phyloP scores from a whole-genome alignment of 2,888 invertebrate genomes.

The Drosophila phalerata region DNA sequence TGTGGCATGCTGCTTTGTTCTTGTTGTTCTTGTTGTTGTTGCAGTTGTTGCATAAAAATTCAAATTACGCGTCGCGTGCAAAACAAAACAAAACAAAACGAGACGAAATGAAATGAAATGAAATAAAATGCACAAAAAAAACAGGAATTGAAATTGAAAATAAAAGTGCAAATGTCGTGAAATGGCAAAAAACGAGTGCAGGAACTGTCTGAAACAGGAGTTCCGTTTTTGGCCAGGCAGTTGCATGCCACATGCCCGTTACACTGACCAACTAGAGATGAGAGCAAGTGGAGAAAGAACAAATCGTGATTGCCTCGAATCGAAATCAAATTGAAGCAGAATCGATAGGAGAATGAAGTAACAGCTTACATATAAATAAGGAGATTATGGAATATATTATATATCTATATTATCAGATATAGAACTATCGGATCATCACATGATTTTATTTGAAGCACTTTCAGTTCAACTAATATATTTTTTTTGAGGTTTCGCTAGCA shows the following conservation, averaged over 20 bases:
- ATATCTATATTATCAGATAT: too few relatives aligned
- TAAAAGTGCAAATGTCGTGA: constrained; percentile 76
- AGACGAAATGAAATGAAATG: constrained; percentile 6
- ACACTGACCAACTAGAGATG: constrained; percentile 8
- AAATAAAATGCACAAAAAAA: constrained; percentile 25
- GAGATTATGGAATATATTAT: too few relatives aligned
- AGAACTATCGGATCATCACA: too few relatives aligned
- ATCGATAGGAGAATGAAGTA: too few relatives aligned
- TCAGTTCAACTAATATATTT: too few relatives aligned
- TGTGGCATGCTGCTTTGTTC: constrained; percentile 64
- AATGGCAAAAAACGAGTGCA: constrained; percentile 39
- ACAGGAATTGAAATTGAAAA: constrained; percentile 61
- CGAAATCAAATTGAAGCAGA: too few relatives aligned
- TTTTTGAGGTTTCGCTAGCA: too few relatives aligned
- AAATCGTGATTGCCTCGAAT: too few relatives aligned
- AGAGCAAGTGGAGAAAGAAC: not conserved
- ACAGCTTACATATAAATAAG: too few relatives aligned
- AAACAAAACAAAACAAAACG: constrained; percentile 31
- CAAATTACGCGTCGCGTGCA: constrained; percentile 75
- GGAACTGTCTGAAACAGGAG: constrained; percentile 7
- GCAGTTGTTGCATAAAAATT: constrained; percentile 74
- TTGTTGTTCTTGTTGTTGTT: constrained; percentile 49
- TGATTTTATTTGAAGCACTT: too few relatives aligned
- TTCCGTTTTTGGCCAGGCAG: constrained; percentile 1
- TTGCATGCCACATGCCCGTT: constrained; percentile 1